These are phyloP conservation scores for Cordilura impudica DNA, from an alignment of 2,888 invertebrate species.

Conservation along the genomic window DNA sequence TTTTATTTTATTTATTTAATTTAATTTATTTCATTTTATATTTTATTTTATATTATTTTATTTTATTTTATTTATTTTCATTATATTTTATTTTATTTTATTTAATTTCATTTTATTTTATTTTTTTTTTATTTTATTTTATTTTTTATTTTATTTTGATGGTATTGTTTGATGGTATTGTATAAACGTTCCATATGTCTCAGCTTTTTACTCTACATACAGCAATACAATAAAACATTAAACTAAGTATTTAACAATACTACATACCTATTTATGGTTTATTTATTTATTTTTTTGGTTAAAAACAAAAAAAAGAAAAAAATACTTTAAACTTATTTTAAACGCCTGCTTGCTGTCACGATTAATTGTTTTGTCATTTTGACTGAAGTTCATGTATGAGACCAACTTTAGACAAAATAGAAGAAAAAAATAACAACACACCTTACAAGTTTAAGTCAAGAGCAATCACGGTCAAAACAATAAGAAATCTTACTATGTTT, in stretches of 20 bases:
- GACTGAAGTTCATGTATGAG: constrained; percentile 58
- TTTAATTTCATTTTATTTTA: no score
- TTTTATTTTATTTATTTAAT: no score
- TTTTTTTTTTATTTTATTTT: no score
- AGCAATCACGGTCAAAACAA: constrained; percentile 50
- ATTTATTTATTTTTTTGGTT: neutral
- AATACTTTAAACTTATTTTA: constrained; percentile 27
- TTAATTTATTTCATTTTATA: no score
- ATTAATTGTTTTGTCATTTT: constrained; percentile 62
- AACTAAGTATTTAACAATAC: neutral
- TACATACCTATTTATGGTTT: constrained; percentile 53
- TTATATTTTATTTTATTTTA: no score
- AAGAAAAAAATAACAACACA: constrained; percentile 40
- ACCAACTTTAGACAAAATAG: neutral
- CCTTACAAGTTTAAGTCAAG: constrained; percentile 46
- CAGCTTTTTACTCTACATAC: neutral
- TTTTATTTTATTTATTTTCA: no score
- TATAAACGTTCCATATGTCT: no score
- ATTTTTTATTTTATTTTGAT: no score
- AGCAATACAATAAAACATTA: no score
- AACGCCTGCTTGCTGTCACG: constrained; percentile 63
- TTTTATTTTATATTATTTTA: no score
- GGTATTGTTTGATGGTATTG: no score
- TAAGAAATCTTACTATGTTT: constrained; percentile 25
- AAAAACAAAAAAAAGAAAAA: no score